Conservation (phyloP, 2,797 vertebrate genomes). For the Fistularia tabacaria region DNA sequence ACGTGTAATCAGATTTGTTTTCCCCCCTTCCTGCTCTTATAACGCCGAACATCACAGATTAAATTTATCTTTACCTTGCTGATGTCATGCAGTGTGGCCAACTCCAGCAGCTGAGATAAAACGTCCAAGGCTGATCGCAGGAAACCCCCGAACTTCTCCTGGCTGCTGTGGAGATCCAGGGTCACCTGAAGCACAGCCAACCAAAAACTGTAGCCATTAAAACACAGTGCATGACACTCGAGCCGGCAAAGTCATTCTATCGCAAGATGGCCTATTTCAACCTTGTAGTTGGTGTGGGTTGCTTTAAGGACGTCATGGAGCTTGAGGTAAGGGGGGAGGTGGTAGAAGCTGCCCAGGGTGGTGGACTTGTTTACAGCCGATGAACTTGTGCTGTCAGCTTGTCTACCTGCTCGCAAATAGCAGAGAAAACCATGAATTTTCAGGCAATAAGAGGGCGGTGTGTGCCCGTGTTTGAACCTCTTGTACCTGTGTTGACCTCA, state of each 20-base stretch:
- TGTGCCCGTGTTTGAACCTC: background rate
- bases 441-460: background rate
- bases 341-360: slow-evolving; percentile 90
- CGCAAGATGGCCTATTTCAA: slow-evolving; percentile 35
- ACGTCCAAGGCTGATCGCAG: slow-evolving; percentile 89
- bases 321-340: slow-evolving; percentile 94
- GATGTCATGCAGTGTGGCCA: slow-evolving; percentile 93
- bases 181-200: slow-evolving; percentile 79
- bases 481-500: slow-evolving; percentile 83
- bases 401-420: slow-evolving; percentile 76
- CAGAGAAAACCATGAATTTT: slow-evolving; percentile 2
- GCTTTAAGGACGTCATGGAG: slow-evolving; percentile 96
- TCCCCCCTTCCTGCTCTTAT: background rate
- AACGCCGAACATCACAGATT: background rate
- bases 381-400: slow-evolving; percentile 79
- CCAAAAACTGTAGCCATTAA: background rate
- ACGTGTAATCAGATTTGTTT: background rate
- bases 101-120: slow-evolving; percentile 90
- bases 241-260: background rate
- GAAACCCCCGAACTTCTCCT: slow-evolving; percentile 94
- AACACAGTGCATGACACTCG: background rate
- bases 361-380: slow-evolving; percentile 85
- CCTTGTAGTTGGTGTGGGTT: slow-evolving; percentile 96
- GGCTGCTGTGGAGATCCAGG: slow-evolving; percentile 89
- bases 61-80: slow-evolving; percentile 80